Percentiles rank a stretch among this genome's conserved stretches.
These are phyloP conservation scores for Drosophila meridiana DNA, from an alignment of 2,888 invertebrate genomes.

Conservation along the genomic window DNA sequence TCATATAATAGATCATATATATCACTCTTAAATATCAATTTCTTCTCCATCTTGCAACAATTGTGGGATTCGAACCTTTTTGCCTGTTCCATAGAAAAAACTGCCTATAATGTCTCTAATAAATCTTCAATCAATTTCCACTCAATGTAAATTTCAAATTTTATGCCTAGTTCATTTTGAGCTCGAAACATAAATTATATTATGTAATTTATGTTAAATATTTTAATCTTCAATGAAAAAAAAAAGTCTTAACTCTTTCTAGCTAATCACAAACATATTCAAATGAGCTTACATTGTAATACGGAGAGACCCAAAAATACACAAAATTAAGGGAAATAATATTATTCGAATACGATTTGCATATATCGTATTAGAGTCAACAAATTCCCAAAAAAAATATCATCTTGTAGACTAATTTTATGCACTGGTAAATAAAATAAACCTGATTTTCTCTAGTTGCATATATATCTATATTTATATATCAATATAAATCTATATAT, in stretches of 20 bases:
- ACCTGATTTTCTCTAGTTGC: slow-evolving; percentile 40
- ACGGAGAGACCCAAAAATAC: not conserved
- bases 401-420: slow-evolving; percentile 36
- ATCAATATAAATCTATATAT: slow-evolving; percentile 6
- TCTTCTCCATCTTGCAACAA: too few species aligned
- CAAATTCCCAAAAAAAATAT: slow-evolving; percentile 20
- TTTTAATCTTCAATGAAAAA: not conserved
- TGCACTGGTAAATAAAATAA: slow-evolving; percentile 42
- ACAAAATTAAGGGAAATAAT: not conserved
- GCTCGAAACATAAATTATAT: not conserved
- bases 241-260: not conserved
- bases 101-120: not conserved
- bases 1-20: not conserved
- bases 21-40: not conserved
- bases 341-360: slow-evolving; percentile 23
- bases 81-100: not conserved
- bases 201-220: slow-evolving; percentile 21
- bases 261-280: slow-evolving; percentile 29
- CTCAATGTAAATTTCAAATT: not conserved
- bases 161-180: not conserved
- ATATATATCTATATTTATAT: slow-evolving; percentile 3
- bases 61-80: not conserved
- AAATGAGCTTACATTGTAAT: slow-evolving; percentile 31
- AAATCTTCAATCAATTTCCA: not conserved
- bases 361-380: slow-evolving; percentile 12